Conservation (phyloP, 2,888 invertebrate genomes). For the Lamellibrachia columna region DNA sequence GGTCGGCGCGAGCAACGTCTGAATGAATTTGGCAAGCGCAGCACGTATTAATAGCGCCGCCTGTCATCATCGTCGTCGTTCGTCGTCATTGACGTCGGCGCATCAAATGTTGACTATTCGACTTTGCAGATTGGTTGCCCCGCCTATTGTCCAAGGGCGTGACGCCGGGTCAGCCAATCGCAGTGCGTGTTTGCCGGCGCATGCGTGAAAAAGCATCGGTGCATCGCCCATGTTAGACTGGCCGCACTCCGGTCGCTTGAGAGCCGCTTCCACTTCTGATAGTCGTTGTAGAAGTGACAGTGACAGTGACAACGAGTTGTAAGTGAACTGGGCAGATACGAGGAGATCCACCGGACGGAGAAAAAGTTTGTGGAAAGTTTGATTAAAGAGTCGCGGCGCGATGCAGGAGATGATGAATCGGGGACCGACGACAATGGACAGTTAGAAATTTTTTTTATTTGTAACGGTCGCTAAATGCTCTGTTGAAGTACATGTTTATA, state of each 20-base stretch:
- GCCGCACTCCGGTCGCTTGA: not conserved
- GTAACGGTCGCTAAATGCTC: not conserved
- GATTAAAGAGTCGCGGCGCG: not conserved
- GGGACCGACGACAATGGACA: not conserved
- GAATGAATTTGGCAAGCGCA: not conserved
- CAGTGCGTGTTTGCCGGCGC: not conserved
- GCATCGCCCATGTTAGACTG: not conserved
- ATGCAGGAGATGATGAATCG: not conserved
- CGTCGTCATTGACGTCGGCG: not conserved
- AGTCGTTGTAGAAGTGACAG: not conserved
- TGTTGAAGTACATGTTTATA: not conserved
- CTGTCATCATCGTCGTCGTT: not conserved
- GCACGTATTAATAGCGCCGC: not conserved
- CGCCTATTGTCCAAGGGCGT: not conserved
- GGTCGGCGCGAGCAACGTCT: not conserved
- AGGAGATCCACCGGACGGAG: not conserved
- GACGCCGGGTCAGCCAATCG: not conserved
- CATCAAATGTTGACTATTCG: not conserved
- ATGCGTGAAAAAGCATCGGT: not conserved
- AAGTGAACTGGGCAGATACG: not conserved
- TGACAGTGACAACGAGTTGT: not conserved
- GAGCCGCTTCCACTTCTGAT: not conserved
- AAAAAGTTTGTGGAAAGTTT: not conserved
- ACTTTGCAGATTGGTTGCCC: not conserved
- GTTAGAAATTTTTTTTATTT: not conserved